A percentile compares a stretch with the other conserved stretches of the same genome.
These are phyloP conservation scores for Eriosoma lanigerum DNA, from an alignment of 1,140 invertebrate genomes.

Conservation along the genomic window DNA sequence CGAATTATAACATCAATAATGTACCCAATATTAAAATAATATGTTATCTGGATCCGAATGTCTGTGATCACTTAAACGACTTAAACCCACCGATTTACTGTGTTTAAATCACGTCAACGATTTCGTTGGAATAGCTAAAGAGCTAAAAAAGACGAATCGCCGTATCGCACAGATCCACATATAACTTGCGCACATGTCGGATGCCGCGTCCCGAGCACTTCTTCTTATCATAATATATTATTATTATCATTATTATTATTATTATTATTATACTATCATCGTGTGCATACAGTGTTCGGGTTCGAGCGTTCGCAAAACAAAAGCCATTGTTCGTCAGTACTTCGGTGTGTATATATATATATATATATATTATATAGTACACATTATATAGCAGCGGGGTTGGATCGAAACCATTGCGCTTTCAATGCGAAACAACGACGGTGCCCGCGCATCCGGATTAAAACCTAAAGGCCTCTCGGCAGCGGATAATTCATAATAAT, in stretches of 20 bases:
- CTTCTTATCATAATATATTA: background rate
- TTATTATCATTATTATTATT: too few relatives aligned
- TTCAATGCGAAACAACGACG: slow-evolving; percentile 33
- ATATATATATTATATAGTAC: too few relatives aligned
- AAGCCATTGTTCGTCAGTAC: slow-evolving; percentile 28
- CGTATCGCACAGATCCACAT: background rate
- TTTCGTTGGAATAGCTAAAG: background rate
- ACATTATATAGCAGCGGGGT: background rate
- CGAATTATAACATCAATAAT: too few relatives aligned
- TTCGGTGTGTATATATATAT: too few relatives aligned
- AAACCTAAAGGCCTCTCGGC: slow-evolving; percentile 36
- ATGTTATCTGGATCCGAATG: too few relatives aligned
- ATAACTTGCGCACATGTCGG: too few relatives aligned
- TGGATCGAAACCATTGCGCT: slow-evolving; percentile 36
- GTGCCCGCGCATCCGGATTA: slow-evolving; percentile 34
- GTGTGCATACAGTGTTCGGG: background rate
- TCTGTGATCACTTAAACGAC: too few relatives aligned
- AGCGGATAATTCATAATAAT: slow-evolving; percentile 25
- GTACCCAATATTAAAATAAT: too few relatives aligned
- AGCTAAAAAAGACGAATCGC: background rate
- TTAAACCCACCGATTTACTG: too few relatives aligned
- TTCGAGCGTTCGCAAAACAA: slow-evolving; percentile 19
- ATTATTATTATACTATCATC: background rate
- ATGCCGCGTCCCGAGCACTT: too few relatives aligned
- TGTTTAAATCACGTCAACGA: background rate